These are phyloP conservation scores for Umimayanthus chanpuru DNA, from an alignment of 92 coral and sea anemone genomes.

Conservation along the genomic window DNA sequence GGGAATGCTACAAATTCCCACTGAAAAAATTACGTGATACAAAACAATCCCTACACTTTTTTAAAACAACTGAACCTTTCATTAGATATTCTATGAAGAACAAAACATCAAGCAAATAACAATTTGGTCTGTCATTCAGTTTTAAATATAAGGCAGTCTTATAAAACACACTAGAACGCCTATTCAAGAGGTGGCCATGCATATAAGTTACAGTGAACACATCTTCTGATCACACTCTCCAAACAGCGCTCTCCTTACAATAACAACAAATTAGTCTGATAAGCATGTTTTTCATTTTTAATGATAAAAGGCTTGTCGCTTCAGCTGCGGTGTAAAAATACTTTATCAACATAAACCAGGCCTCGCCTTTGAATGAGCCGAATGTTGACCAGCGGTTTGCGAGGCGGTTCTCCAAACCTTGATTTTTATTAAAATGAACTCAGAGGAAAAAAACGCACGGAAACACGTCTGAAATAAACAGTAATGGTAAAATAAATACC, in stretches of 20 bases:
- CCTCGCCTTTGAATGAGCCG: background rate
- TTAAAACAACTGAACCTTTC: background rate
- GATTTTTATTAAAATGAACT: background rate
- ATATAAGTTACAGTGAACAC: too few relatives aligned
- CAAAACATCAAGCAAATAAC: too few relatives aligned
- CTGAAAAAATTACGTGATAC: background rate
- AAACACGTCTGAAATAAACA: background rate
- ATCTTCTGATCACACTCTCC: background rate
- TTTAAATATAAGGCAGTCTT: background rate
- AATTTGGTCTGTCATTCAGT: too few relatives aligned
- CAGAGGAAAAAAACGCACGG: background rate
- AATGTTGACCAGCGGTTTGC: background rate
- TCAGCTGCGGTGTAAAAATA: background rate
- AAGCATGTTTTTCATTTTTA: too few relatives aligned
- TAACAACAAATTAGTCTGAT: background rate
- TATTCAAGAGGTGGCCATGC: background rate
- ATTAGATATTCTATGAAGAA: background rate
- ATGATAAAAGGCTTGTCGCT: background rate
- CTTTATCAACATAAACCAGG: background rate
- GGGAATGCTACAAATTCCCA: too few relatives aligned
- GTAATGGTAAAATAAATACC: background rate
- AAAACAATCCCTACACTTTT: background rate
- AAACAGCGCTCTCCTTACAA: background rate
- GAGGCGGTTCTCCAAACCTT: background rate
- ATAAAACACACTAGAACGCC: background rate